These are phyloP conservation scores for Platorchestia sp. DNA, from an alignment of 1,140 invertebrate species.

Conservation along the genomic window DNA sequence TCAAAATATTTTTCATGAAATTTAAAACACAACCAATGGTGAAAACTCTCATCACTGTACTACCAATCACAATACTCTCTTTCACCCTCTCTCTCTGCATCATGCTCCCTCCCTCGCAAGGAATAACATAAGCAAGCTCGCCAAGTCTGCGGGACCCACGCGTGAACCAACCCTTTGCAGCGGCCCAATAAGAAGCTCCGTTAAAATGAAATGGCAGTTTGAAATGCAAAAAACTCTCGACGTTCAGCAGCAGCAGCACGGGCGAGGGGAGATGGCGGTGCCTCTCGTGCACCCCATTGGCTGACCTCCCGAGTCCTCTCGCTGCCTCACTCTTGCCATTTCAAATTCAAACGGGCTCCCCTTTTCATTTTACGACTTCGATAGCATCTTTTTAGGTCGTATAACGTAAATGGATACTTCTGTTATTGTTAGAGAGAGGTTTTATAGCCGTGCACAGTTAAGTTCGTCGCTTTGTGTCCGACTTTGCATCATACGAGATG, in stretches of 20 bases:
- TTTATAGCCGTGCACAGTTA: conserved; percentile 46
- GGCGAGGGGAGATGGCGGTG: neutral
- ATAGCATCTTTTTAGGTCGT: conserved; percentile 53
- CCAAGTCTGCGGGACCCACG: too few relatives aligned
- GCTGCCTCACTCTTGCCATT: conserved; percentile 32
- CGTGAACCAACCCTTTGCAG: neutral
- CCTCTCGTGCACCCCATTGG: neutral
- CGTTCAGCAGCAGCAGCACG: neutral
- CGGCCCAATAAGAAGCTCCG: neutral
- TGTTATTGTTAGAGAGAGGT: conserved; percentile 44
- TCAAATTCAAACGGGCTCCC: conserved; percentile 45
- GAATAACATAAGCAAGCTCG: too few relatives aligned
- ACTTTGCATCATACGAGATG: conserved; percentile 12
- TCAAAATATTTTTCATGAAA: too few relatives aligned
- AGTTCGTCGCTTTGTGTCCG: conserved; percentile 23
- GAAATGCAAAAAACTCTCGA: conserved; percentile 8
- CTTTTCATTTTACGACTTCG: conserved; percentile 47
- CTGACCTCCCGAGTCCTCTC: neutral
- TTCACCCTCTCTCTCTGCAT: neutral
- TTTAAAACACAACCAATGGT: too few relatives aligned
- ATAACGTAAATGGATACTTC: conserved; percentile 55
- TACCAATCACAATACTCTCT: too few relatives aligned
- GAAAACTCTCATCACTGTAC: too few relatives aligned
- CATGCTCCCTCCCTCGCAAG: neutral
- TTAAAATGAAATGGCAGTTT: conserved; percentile 30